These are phyloP conservation scores for Lacerta bilineata DNA, from an alignment of 2,797 vertebrate species.

Conservation along the genomic window DNA sequence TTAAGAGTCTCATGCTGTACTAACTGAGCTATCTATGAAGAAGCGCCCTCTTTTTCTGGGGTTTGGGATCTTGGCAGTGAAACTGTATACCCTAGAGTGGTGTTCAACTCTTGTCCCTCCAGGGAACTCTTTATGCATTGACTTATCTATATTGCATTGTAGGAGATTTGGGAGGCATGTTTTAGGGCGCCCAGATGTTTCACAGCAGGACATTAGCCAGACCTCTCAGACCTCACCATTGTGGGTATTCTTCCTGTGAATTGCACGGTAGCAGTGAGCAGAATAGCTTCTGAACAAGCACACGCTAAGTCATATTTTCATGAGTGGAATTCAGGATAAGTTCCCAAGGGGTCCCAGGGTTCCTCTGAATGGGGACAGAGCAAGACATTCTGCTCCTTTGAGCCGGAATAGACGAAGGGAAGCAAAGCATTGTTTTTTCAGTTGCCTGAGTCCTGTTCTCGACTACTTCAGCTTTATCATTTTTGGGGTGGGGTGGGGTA, in stretches of 20 bases:
- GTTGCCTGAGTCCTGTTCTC: not conserved
- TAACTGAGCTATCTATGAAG: too few relatives aligned
- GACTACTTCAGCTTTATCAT: not conserved
- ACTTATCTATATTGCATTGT: not conserved
- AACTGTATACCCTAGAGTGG: not conserved
- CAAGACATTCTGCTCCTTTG: not conserved
- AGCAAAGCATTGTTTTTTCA: not conserved
- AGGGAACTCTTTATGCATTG: not conserved
- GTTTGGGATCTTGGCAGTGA: not conserved
- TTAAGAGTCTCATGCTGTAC: too few relatives aligned
- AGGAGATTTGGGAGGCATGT: not conserved
- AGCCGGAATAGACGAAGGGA: not conserved
- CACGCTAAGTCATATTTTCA: not conserved
- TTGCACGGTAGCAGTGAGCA: not conserved
- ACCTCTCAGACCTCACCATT: not conserved
- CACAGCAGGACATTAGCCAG: not conserved
- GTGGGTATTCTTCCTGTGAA: not conserved
- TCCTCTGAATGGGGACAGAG: not conserved
- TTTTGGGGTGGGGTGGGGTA: slow-evolving; percentile 9
- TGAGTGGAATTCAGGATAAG: not conserved
- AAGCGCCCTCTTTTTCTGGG: too few relatives aligned
- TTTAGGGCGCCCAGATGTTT: not conserved
- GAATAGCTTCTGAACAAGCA: too few relatives aligned
- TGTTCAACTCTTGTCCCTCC: not conserved
- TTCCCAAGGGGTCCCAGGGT: not conserved